Percentiles rank a stretch among this genome's conserved stretches.
Evolutionary conservation across 2,113 vertebrate species (phyloP).

Genomic region (Porphyrio hochstetteri): DNA sequence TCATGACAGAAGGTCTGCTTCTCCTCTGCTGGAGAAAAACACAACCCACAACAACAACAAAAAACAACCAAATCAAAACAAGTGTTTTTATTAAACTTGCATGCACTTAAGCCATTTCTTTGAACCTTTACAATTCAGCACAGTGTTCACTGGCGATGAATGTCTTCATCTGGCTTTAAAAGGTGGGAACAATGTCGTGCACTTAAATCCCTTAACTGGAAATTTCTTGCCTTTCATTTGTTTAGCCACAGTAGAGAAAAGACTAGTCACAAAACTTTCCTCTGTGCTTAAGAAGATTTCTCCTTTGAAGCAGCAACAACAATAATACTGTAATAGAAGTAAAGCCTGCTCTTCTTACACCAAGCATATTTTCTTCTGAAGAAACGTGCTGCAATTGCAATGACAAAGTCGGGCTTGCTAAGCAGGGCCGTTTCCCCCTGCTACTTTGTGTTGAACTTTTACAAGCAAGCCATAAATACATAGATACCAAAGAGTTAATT

Average conservation of each 20-base stretch:
- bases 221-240: conserved; percentile 69
- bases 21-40: conserved; percentile 20
- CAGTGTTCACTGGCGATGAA: conserved; percentile 50
- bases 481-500: conserved; percentile 85
- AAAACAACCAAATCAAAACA: conserved; percentile 41
- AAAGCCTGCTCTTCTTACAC: conserved; percentile 64
- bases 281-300: conserved; percentile 56
- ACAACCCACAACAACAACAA: conserved; percentile 18
- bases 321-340: conserved; percentile 67
- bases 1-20: conserved; percentile 58
- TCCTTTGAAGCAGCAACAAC: conserved; percentile 73
- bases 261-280: conserved; percentile 72
- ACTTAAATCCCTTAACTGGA: conserved; percentile 71
- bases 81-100: conserved; percentile 68
- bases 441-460: conserved; percentile 60
- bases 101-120: conserved; percentile 67
- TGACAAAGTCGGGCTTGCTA: conserved; percentile 37
- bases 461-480: conserved; percentile 71
- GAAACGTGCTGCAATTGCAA: conserved; percentile 23
- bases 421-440: conserved; percentile 33
- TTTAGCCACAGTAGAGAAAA: conserved; percentile 75
- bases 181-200: conserved; percentile 71
- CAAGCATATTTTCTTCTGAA: conserved; percentile 52
- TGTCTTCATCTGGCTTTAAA: conserved; percentile 73
- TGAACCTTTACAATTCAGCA: conserved; percentile 64